Percentiles rank a stretch among this genome's conserved stretches.
Conservation (phyloP, 53 echinoderm and acorn worm genomes). For the Apostichopus leukothele region DNA sequence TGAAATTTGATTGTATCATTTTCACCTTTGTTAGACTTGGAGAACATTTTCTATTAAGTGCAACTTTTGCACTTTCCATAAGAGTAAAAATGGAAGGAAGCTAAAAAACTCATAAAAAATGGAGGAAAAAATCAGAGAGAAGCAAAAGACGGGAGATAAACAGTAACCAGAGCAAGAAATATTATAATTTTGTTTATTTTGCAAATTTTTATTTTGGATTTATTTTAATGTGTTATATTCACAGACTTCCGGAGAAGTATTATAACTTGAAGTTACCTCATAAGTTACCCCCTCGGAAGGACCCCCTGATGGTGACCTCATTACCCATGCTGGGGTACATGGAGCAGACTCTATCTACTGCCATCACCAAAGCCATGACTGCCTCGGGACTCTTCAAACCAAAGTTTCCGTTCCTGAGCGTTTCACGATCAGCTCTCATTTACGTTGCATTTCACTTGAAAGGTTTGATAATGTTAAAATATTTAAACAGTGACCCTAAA, state of each 20-base stretch:
- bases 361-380: slow-evolving; percentile 91
- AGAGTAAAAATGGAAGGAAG: no score
- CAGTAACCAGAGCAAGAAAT: no score
- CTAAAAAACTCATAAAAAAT: no score
- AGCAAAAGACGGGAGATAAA: no score
- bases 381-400: slow-evolving; percentile 95
- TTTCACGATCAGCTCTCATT: slow-evolving; percentile 82
- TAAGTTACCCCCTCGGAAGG: slow-evolving; percentile 91
- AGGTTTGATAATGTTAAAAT: slow-evolving; percentile 58
- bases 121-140: no score
- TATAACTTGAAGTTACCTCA: slow-evolving; percentile 88
- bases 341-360: slow-evolving; percentile 89
- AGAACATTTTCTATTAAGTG: no score
- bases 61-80: no score
- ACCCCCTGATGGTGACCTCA: slow-evolving; percentile 88
- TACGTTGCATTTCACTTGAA: slow-evolving; percentile 97
- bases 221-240: neutral
- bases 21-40: no score
- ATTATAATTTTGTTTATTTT: no score
- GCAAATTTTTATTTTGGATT: neutral
- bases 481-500: no score
- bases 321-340: slow-evolving; percentile 99
- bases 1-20: no score
- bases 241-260: slow-evolving; percentile 83
- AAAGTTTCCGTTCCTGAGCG: slow-evolving; percentile 91